A percentile compares a stretch with the other conserved stretches of the same genome.
phyloP scores from a whole-genome alignment of 2,888 invertebrate genomes.

The Folsomia manolachei region DNA sequence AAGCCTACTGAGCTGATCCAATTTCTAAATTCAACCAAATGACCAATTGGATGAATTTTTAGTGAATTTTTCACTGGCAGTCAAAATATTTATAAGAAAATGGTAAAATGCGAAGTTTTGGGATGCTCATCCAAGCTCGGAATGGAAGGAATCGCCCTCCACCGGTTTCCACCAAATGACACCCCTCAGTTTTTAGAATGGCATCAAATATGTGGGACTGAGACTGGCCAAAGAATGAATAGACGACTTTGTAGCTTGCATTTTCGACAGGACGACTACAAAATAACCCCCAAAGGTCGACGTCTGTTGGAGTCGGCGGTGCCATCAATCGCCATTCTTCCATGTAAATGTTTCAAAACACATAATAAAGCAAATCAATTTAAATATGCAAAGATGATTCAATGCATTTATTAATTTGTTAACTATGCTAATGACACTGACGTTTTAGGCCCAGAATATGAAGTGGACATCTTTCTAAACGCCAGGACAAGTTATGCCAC shows the following conservation, averaged over 20 bases:
- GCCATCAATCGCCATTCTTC: not conserved
- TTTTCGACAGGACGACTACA: not conserved
- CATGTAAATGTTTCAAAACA: too few species aligned
- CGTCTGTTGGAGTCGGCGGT: not conserved
- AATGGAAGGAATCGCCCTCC: not conserved
- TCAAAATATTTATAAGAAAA: too few species aligned
- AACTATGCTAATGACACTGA: too few species aligned
- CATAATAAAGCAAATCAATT: not conserved
- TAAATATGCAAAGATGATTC: not conserved
- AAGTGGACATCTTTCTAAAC: not conserved
- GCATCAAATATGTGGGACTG: not conserved
- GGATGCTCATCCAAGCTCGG: not conserved
- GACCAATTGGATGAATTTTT: too few species aligned
- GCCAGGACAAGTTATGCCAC: not conserved
- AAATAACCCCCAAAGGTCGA: not conserved
- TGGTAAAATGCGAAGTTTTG: not conserved
- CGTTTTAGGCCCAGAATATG: not conserved
- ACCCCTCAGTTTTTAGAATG: not conserved
- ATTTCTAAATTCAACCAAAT: too few species aligned
- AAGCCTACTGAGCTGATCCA: too few species aligned
- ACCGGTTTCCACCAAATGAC: not conserved
- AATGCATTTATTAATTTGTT: not conserved
- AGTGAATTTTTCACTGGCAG: too few species aligned
- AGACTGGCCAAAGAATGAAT: not conserved
- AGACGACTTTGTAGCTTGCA: not conserved